Evolutionary conservation across 2,888 invertebrate species (phyloP).

Genomic region (Pogonocherus hispidulus): DNA sequence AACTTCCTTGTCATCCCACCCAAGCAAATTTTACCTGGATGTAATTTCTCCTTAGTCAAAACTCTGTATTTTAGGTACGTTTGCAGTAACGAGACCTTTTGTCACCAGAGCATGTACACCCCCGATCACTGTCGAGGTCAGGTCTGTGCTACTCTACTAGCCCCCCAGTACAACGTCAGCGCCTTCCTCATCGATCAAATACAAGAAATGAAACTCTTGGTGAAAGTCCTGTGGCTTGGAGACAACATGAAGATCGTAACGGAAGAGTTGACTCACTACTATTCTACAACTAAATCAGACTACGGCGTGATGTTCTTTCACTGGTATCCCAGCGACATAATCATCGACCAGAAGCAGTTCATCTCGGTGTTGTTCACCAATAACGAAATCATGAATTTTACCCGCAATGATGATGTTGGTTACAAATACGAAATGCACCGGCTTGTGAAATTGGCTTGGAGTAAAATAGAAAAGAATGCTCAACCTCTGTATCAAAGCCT

Average conservation of each 20-base stretch:
- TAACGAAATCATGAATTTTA: slow-evolving; percentile 70
- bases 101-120: slow-evolving; percentile 73
- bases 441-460: slow-evolving; percentile 78
- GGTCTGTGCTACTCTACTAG: slow-evolving; percentile 70
- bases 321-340: slow-evolving; percentile 78
- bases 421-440: slow-evolving; percentile 81
- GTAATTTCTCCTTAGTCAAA: no score
- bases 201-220: slow-evolving; percentile 72
- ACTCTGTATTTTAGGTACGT: slow-evolving; percentile 66
- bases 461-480: slow-evolving; percentile 71
- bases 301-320: slow-evolving; percentile 73
- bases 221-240: slow-evolving; percentile 81
- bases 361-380: slow-evolving; percentile 75
- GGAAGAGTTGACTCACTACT: slow-evolving; percentile 63
- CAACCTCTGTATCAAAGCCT: slow-evolving; percentile 70
- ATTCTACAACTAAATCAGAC: slow-evolving; percentile 50
- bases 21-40: no score
- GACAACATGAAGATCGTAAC: slow-evolving; percentile 69
- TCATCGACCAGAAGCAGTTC: slow-evolving; percentile 70
- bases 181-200: slow-evolving; percentile 75
- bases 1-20: no score
- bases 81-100: slow-evolving; percentile 68
- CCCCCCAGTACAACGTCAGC: slow-evolving; percentile 70
- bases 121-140: slow-evolving; percentile 71
- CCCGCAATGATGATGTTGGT: slow-evolving; percentile 57